Evolutionary conservation across 2,113 vertebrate species (phyloP).

Genomic region (Caranx melampygus): DNA sequence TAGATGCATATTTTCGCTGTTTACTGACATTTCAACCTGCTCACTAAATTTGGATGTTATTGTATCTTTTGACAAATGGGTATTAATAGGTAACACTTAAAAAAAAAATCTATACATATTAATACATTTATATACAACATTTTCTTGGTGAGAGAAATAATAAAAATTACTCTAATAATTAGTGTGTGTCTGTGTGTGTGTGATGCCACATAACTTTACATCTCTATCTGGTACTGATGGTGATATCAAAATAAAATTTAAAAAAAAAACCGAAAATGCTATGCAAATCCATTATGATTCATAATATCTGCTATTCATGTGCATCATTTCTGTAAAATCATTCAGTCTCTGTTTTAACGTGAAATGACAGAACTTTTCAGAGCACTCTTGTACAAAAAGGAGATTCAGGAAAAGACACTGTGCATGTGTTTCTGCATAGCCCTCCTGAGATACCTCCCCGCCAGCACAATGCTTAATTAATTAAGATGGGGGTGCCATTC

Average conservation of each 20-base stretch:
- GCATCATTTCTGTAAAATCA: no score
- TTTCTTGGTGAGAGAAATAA: not conserved
- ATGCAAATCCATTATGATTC: not conserved
- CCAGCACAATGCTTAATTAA: slow-evolving; percentile 79
- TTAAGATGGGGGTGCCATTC: slow-evolving; percentile 75
- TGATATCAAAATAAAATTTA: not conserved
- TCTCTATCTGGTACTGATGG: not conserved
- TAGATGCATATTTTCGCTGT: not conserved
- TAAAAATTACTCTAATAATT: no score
- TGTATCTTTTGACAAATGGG: not conserved
- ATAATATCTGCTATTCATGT: no score
- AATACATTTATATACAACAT: not conserved
- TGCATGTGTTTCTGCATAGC: not conserved
- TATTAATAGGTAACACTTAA: not conserved
- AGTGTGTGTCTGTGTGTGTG: no score
- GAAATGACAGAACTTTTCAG: slow-evolving; percentile 6
- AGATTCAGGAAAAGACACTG: slow-evolving; percentile 40
- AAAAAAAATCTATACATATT: no score
- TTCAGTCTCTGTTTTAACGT: not conserved
- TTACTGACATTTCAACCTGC: not conserved
- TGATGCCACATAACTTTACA: no score
- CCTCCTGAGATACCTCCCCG: slow-evolving; percentile 46
- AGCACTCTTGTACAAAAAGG: slow-evolving; percentile 14
- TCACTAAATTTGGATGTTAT: not conserved
- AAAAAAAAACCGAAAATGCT: not conserved